phyloP scores from a whole-genome alignment of 2,797 vertebrate species.

The Orestias chungarensis region DNA sequence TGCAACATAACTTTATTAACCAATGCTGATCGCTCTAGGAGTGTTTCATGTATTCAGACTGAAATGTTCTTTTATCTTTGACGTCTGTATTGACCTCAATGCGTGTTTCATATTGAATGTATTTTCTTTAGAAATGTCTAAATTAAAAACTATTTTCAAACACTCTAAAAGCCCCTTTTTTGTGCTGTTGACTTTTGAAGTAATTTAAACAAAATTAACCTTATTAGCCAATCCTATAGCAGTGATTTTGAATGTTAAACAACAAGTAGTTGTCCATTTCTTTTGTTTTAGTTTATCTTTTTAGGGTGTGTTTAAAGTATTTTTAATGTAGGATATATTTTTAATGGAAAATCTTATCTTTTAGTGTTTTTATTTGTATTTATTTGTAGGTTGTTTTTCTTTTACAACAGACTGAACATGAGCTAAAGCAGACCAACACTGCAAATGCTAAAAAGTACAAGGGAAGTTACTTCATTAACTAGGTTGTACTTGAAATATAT shows the following conservation, averaged over 20 bases:
- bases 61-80: neutral
- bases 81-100: neutral
- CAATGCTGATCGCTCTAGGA: neutral
- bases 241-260: neutral
- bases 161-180: neutral
- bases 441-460: neutral
- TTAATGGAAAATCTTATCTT: no score
- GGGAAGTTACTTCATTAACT: neutral
- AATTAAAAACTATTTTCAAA: neutral
- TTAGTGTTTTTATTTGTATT: neutral
- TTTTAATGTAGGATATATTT: conserved; percentile 32
- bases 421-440: no score
- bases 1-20: neutral
- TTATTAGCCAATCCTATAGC: neutral
- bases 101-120: neutral
- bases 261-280: conserved; percentile 10
- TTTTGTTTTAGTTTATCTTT: conserved; percentile 23
- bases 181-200: neutral
- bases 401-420: no score
- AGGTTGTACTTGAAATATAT: no score
- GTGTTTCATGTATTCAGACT: neutral
- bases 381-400: neutral
- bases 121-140: neutral
- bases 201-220: neutral
- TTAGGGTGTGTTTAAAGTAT: conserved; percentile 30